Evolutionary conservation across 2,113 vertebrate species (phyloP), one percentile per base, ranked within the genome.

Genomic region (Chrysochloris asiatica): DNA sequence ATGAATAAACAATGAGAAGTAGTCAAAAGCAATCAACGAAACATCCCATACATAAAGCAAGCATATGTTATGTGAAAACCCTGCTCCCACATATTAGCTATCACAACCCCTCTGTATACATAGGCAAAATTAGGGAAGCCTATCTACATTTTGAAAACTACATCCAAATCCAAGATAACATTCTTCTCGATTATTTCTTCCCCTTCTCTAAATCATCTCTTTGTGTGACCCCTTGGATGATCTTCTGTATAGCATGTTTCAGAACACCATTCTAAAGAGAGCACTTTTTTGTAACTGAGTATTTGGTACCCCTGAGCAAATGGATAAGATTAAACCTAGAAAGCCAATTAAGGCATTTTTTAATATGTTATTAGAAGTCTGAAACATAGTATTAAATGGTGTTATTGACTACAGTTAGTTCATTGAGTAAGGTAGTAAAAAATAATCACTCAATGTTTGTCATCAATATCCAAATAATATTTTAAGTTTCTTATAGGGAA

Each of bases 311-410:
- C 22, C 38, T 75, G 48, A 90, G 45, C 26, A 93, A 92, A 88
- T 83, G 38, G 8, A 36, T 76, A 93, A 86, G 36, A 79, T 89
- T 91, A 95, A 89, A 72, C 38, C 43, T 82, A 95, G 47, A 91
- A 92, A 93, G 86, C 26, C 22, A 72, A 90, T 56, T 73, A 61
- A 76, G 41, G 41, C 77, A 82, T 50, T 77, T 92, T 89, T 50
- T 24, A 61, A 89, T 88, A 85, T 8, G 82, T 10, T 43, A 84
- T 17, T 61, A 43, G 33, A 95, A 52, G 9, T 86, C 47, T 84
- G 0, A 41, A 91, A 75, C 43, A 63, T 91, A 50, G 72, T 86
- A 92, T 72, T 79, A 89, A 13, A 93, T 3, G 48, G 24, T 38
- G 22, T 83, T 80, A 85, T 8, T 77, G 13, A 90, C 41, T 59